Conservation (phyloP, 2,797 vertebrate species). For the Monodelphis domestica region DNA sequence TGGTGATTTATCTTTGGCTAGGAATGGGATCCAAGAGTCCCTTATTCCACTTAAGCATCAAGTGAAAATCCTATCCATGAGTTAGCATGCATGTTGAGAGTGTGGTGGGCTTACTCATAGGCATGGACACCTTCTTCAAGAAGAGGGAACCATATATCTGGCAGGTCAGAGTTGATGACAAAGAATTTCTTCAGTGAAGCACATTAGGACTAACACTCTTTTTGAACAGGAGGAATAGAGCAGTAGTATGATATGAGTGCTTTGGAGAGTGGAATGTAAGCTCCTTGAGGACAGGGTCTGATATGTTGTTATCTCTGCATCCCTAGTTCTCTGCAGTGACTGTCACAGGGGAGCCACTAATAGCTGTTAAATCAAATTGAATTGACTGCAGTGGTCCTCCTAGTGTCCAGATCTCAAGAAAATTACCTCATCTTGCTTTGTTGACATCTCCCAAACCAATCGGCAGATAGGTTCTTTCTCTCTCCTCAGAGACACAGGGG, state of each 20-base stretch:
- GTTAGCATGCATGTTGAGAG: background rate
- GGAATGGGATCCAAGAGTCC: background rate
- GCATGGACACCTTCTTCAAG: background rate
- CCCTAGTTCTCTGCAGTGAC: background rate
- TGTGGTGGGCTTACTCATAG: background rate
- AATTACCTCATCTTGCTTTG: background rate
- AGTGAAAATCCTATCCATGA: background rate
- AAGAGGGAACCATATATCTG: background rate
- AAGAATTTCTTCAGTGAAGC: background rate
- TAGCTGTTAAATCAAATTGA: background rate
- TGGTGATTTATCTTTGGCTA: background rate
- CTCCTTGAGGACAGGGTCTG: background rate
- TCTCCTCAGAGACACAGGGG: background rate
- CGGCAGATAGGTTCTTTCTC: background rate
- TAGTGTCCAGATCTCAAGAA: background rate
- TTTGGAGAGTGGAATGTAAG: background rate
- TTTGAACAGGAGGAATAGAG: background rate
- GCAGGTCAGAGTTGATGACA: background rate
- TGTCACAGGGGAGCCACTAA: background rate
- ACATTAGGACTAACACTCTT: background rate
- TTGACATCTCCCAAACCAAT: background rate
- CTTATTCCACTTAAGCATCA: no score
- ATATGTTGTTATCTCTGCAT: background rate
- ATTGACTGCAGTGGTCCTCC: background rate
- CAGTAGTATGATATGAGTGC: background rate